These are phyloP conservation scores for Melieria picta DNA, from an alignment of 2,888 invertebrate species.

Conservation along the genomic window DNA sequence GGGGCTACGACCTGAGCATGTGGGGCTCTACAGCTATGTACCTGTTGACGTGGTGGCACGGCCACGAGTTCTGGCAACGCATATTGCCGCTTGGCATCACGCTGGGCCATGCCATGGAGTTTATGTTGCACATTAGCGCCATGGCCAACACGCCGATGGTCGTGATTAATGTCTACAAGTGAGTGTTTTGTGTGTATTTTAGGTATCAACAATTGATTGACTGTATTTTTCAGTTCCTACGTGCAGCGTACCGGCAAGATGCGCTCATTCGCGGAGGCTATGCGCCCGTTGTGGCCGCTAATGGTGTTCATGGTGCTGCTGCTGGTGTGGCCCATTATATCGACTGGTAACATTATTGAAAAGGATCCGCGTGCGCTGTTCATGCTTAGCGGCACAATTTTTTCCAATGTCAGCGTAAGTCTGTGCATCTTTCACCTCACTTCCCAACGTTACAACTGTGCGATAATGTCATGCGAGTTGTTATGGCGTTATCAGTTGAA, in stretches of 20 bases:
- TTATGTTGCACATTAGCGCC: constrained; percentile 85
- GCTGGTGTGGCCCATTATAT: constrained; percentile 82
- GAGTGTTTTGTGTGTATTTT: constrained; percentile 59
- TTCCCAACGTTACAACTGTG: no score
- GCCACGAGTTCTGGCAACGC: constrained; percentile 87
- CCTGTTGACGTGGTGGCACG: constrained; percentile 72
- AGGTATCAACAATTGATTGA: background rate
- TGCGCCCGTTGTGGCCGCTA: constrained; percentile 87
- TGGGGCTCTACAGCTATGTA: constrained; percentile 74
- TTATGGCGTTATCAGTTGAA: no score
- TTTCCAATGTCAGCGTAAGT: constrained; percentile 97
- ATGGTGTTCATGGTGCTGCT: constrained; percentile 78
- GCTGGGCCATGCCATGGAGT: constrained; percentile 84
- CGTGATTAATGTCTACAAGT: constrained; percentile 90
- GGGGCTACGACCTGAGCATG: constrained; percentile 99
- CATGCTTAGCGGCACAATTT: constrained; percentile 91
- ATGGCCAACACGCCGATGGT: constrained; percentile 91
- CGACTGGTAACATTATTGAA: constrained; percentile 83
- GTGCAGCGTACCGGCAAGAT: constrained; percentile 87
- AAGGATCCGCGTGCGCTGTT: constrained; percentile 87
- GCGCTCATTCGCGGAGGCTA: constrained; percentile 81
- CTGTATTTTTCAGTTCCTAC: constrained; percentile 75
- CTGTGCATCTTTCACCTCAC: background rate
- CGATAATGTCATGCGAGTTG: no score
- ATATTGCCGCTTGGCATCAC: constrained; percentile 76